Evolutionary conservation across 2,797 vertebrate genomes (phyloP), one percentile per base, ranked within the genome.

Genomic region (Anableps anableps): DNA sequence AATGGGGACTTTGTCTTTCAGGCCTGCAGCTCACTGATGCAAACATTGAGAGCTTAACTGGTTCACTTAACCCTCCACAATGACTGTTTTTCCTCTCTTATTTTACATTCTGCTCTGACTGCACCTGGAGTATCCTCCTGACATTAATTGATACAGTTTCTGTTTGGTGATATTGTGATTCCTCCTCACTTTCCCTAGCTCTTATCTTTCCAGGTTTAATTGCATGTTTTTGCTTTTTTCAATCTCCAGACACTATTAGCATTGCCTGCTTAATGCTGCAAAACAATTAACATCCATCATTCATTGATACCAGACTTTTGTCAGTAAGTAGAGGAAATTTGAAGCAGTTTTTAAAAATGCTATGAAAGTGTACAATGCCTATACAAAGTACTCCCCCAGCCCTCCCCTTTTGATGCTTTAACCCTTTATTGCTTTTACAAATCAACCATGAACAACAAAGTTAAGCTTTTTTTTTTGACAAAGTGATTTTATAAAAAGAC

Each of bases 1-100:
- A 94, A 68, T 68, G 38, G 64, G 36, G 64, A 94, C 85, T 91
- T 94, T 92, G 92, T 92, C 88, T 94, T 93, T 94, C 92, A 91
- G 88, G 84, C 92, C 89, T 81, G 74, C 78, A 91, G 93, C 88
- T 91, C 87, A 85, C 91, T 86, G 87, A 88, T 87, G 91, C 83
- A 91, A 88, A 68, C 36, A 26, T 41, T 41, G 38, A 23, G 64
- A 68, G 34, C 64, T 68, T 68, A 68, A 68, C 89, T 84, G 78
- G 53, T 26, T 10, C 75, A 70, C 83, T 75, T 78, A 87, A 88
- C 36, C 64, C 81, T 72, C 79, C 50, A 74, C 68, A 75, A 71
- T 62, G 38, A 51, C 51, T 60, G 70, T 80, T 9, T 78, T 26
- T 41, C 21, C 23, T 41, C 21, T 4, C 21, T 41, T 68, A 26